A percentile compares a stretch with the other conserved stretches of the same genome.
Conservation (phyloP, 2,888 invertebrate genomes). For the Meliscaeva auricollis region DNA sequence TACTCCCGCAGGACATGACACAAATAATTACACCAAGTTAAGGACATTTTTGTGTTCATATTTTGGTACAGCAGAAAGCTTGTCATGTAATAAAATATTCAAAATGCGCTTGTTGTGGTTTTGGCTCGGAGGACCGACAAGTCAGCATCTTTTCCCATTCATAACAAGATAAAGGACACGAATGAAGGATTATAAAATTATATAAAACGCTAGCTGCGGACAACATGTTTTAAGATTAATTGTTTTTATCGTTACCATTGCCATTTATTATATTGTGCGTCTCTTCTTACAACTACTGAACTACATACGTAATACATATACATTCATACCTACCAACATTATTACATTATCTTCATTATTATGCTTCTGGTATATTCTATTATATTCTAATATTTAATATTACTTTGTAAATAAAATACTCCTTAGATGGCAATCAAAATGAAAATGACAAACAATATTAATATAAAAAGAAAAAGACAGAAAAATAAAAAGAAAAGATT, state of each 20-base stretch:
- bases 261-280: constrained; percentile 12
- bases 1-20: constrained; percentile 58
- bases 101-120: constrained; percentile 62
- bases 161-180: not conserved
- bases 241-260: constrained; percentile 52
- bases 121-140: constrained; percentile 50
- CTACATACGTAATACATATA: too few relatives aligned
- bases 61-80: not conserved
- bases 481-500: too few relatives aligned
- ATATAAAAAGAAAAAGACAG: too few relatives aligned
- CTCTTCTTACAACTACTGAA: constrained; percentile 6
- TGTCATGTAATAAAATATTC: constrained; percentile 52
- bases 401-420: too few relatives aligned
- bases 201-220: constrained; percentile 53
- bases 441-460: too few relatives aligned
- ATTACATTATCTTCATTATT: too few relatives aligned
- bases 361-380: constrained; percentile 31
- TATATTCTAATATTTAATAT: too few relatives aligned
- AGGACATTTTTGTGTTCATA: constrained; percentile 45
- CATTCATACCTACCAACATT: too few relatives aligned
- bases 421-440: too few relatives aligned
- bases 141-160: constrained; percentile 17
- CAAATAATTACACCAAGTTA: constrained; percentile 67
- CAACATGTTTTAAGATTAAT: constrained; percentile 71
- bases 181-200: constrained; percentile 23